phyloP scores from a whole-genome alignment of 2,113 vertebrate species.

The Alethe diademata region DNA sequence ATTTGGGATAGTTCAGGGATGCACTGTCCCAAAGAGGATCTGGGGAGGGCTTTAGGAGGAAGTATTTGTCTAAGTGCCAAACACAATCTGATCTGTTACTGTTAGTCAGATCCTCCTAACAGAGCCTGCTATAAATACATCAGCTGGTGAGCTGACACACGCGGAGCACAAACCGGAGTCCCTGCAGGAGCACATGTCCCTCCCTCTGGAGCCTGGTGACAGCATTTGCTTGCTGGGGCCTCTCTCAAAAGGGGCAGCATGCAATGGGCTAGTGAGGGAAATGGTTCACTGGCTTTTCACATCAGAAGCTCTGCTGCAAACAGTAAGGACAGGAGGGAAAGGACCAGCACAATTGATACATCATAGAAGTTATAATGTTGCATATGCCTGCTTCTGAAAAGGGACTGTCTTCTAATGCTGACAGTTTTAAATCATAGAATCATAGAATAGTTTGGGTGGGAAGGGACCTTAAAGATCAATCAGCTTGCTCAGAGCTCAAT shows the following conservation, averaged over 20 bases:
- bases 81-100: constrained; percentile 3
- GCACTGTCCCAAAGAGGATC: not conserved
- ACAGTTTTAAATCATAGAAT: not conserved
- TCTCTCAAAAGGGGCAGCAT: not conserved
- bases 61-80: constrained; percentile 1
- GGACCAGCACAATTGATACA: not conserved
- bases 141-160: not conserved
- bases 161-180: not conserved
- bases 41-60: not conserved
- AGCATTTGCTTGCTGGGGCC: not conserved
- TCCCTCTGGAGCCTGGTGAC: not conserved
- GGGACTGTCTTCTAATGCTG: not conserved
- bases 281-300: not conserved
- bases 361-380: not conserved
- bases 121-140: constrained; percentile 11
- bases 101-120: not conserved
- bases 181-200: not conserved
- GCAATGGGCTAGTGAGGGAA: not conserved
- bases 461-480: not conserved
- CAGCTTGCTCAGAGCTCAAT: not conserved
- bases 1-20: not conserved
- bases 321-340: not conserved
- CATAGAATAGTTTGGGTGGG: not conserved
- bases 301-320: not conserved
- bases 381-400: not conserved